phyloP scores from a whole-genome alignment of 2,113 vertebrate species.

The Rafetus swinhoei region DNA sequence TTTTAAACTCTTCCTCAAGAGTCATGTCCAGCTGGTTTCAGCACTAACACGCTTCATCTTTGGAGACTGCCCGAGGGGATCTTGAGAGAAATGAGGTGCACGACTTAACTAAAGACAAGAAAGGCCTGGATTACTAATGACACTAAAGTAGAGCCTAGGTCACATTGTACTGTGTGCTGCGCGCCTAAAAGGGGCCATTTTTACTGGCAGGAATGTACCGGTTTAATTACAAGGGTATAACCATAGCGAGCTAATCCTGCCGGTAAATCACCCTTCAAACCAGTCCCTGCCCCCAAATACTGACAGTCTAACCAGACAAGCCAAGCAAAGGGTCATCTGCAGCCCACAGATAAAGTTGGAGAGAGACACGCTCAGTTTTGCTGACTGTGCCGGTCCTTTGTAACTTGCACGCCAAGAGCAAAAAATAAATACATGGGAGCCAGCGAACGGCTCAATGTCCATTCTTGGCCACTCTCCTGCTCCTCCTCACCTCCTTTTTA shows the following conservation, averaged over 20 bases:
- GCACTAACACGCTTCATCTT: slow-evolving; percentile 31
- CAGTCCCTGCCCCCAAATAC: background rate
- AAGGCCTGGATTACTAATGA: background rate
- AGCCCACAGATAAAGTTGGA: background rate
- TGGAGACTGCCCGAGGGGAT: slow-evolving; percentile 40
- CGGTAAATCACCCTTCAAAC: background rate
- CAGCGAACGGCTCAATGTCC: slow-evolving; percentile 32
- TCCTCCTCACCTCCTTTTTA: slow-evolving; percentile 26
- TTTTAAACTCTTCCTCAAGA: background rate
- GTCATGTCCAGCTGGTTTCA: background rate
- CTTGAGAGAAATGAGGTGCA: slow-evolving; percentile 20
- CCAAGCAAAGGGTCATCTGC: background rate
- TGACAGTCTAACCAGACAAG: background rate
- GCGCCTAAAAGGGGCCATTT: background rate
- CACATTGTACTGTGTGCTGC: background rate
- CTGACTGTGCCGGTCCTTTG: background rate
- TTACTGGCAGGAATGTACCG: background rate
- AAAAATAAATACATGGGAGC: slow-evolving; percentile 43
- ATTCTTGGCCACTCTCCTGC: background rate
- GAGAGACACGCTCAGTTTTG: slow-evolving; percentile 23
- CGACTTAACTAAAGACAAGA: background rate
- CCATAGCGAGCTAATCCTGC: background rate
- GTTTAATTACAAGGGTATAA: background rate
- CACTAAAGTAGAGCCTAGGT: background rate
- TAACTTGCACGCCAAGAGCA: slow-evolving; percentile 1